Evolutionary conservation across 2,113 vertebrate genomes (phyloP), one percentile per base, ranked within the genome.

Genomic region (Picathartes gymnocephalus): DNA sequence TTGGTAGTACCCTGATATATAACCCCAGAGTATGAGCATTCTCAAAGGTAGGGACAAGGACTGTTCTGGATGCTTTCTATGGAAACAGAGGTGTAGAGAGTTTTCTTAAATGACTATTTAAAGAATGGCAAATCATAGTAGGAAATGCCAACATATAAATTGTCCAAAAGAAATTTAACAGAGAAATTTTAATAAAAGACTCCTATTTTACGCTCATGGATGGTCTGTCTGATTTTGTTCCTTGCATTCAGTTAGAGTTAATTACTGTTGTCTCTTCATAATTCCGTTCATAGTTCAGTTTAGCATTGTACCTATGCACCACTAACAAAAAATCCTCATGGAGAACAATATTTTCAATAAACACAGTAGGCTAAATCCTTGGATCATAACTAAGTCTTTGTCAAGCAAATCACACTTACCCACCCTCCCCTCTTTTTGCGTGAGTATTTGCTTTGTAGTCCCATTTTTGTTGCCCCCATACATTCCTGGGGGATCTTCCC

Each of bases 81-180:
- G 33, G 39, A 54, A 87, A 70, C 3, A 10, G 2, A 10, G 2
- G 2, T 30, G 8, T 51, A 2, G 13, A 2, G 2, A 1, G 16
- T 47, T 19, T 37, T 70, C 72, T 31, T 51, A 13, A 86, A 40
- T 12, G 65, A 15, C 8, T 57, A 0, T 58, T 82, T 56, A n/a
- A n/a, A 84, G 31, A 57, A 37, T 61, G 22, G 12, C 24, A 83
- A 48, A 51, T 58, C 35, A 23, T 30, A 64, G 28, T 2, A 1
- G 48, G 17, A 79, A 58, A 3, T 0, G 1, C 7, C 25, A 56
- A 58, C 45, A 42, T 45, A 50, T 50, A 16, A 57, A 11, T 45
- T 58, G 7, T 21, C 47, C 28, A 18, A 42, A 71, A 65, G 19
- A 61, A 47, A 70, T 83, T 37, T 40, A 56, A 18, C 21, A 30